Percentiles rank a stretch among this genome's conserved stretches.
These are phyloP conservation scores for Holothuria leucospilota DNA, from an alignment of 53 echinoderm and acorn worm species.

Conservation along the genomic window DNA sequence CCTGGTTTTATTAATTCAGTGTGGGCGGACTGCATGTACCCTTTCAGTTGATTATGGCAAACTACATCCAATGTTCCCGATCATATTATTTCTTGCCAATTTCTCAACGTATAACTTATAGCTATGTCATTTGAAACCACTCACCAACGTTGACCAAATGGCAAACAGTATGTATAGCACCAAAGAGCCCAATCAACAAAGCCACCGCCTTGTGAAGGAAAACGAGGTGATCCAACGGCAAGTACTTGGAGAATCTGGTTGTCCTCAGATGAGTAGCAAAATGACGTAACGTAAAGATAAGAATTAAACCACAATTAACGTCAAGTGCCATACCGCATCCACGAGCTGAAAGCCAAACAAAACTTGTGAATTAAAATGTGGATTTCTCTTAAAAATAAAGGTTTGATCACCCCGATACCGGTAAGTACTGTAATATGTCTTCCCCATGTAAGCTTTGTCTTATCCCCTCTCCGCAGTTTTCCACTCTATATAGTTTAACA, in stretches of 20 bases:
- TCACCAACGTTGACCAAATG: slow-evolving; percentile 59
- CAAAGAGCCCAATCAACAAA: slow-evolving; percentile 38
- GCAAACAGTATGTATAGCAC: slow-evolving; percentile 35
- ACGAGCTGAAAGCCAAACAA: slow-evolving; percentile 35
- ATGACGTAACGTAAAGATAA: slow-evolving; percentile 67
- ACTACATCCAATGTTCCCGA: not conserved
- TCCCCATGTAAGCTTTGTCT: too few species aligned
- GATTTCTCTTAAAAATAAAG: too few species aligned
- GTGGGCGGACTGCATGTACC: too few species aligned
- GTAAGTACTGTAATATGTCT: too few species aligned
- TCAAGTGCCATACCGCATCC: slow-evolving; percentile 57
- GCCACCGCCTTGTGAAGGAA: slow-evolving; percentile 62
- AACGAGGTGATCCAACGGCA: slow-evolving; percentile 56
- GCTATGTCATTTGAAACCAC: not conserved
- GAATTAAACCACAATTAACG: slow-evolving; percentile 36
- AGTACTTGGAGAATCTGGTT: slow-evolving; percentile 51
- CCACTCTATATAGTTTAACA: too few species aligned
- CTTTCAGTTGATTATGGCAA: not conserved
- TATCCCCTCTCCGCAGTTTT: too few species aligned
- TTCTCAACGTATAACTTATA: not conserved
- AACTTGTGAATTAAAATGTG: too few species aligned
- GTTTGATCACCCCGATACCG: too few species aligned
- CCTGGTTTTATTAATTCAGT: too few species aligned
- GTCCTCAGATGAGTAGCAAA: slow-evolving; percentile 52
- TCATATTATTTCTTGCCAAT: not conserved